phyloP scores from a whole-genome alignment of 1,140 invertebrate genomes.

The Zaprionus kolodkinae region DNA sequence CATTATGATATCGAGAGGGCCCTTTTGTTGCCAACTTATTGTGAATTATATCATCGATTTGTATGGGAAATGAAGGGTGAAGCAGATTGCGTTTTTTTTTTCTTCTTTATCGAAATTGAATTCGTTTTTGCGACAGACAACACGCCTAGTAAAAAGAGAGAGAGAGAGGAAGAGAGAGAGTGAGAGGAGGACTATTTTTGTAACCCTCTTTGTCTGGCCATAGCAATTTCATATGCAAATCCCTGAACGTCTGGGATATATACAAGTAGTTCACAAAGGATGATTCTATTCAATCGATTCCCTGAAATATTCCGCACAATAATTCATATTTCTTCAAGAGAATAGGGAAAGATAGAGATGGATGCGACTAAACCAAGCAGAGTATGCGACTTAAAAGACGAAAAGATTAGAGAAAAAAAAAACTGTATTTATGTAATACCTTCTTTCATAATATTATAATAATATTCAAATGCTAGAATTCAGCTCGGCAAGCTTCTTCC shows the following conservation, averaged over 20 bases:
- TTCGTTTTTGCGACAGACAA: constrained; percentile 20
- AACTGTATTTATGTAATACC: constrained; percentile 7
- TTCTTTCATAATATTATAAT: background rate
- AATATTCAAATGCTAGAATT: too few species aligned
- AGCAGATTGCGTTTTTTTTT: constrained; percentile 37
- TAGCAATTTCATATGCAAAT: constrained; percentile 15
- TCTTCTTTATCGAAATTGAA: constrained; percentile 29
- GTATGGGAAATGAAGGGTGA: constrained; percentile 31
- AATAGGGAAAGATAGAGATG: background rate
- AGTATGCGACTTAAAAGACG: background rate
- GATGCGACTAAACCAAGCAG: too few species aligned
- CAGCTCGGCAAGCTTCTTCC: background rate
- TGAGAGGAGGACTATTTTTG: constrained; percentile 26
- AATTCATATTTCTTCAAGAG: background rate
- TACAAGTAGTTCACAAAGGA: background rate
- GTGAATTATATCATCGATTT: constrained; percentile 31
- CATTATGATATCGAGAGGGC: background rate
- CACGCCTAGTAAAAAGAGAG: background rate
- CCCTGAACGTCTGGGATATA: background rate
- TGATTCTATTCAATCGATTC: background rate
- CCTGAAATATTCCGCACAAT: background rate
- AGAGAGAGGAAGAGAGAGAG: too few species aligned
- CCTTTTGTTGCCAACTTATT: constrained; percentile 38
- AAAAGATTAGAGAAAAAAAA: background rate
- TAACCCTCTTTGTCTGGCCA: constrained; percentile 8